Evolutionary conservation across 2,797 vertebrate genomes (phyloP).

Genomic region (Austrolebias charrua): DNA sequence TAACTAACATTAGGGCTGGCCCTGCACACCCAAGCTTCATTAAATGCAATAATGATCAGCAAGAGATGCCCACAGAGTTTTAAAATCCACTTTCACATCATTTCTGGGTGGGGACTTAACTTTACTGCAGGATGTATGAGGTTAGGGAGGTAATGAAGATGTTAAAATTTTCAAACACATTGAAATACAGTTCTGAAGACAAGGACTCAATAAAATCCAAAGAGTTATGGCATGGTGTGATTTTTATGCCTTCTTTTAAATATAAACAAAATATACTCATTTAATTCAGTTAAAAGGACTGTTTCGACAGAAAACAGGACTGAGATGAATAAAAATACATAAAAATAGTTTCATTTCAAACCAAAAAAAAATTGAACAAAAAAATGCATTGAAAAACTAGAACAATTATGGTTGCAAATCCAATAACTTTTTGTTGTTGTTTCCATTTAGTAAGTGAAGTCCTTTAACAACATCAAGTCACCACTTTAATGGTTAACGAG

Average conservation of each 20-base stretch:
- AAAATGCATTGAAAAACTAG: background rate
- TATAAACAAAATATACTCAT: background rate
- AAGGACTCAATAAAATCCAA: too few species aligned
- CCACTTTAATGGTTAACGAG: constrained; percentile 4
- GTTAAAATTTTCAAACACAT: background rate
- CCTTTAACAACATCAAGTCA: background rate
- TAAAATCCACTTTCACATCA: background rate
- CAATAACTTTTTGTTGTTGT: background rate
- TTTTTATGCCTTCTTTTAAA: too few species aligned
- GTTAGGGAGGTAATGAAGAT: background rate
- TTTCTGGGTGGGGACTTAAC: background rate
- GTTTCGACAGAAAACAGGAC: too few species aligned
- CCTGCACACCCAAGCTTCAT: constrained; percentile 19
- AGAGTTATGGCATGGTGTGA: too few species aligned
- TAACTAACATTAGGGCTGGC: constrained; percentile 38
- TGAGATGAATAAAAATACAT: too few species aligned
- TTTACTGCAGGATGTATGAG: background rate
- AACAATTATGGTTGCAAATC: background rate
- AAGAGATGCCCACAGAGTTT: constrained; percentile 4
- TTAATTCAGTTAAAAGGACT: too few species aligned
- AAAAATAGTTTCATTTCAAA: too few species aligned
- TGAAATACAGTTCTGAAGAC: too few species aligned
- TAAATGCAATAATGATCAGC: constrained; percentile 25
- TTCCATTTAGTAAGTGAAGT: background rate
- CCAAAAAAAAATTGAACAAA: background rate